Evolutionary conservation across 2,888 invertebrate genomes (phyloP).

Genomic region (Tholera decimalis): DNA sequence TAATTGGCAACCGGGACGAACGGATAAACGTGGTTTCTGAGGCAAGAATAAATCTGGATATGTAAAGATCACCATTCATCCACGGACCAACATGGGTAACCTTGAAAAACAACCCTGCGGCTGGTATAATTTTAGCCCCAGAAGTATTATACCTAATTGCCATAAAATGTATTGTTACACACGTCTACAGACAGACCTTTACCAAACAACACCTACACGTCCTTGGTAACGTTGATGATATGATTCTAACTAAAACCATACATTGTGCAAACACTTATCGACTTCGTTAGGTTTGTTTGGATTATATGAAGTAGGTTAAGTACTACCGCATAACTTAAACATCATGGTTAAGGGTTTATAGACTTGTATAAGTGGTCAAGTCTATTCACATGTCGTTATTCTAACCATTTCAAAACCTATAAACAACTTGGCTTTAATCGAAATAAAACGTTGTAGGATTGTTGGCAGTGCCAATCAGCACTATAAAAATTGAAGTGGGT

Average conservation of each 20-base stretch:
- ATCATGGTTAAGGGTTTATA: constrained; percentile 27
- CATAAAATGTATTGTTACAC: background rate
- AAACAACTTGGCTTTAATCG: constrained; percentile 3
- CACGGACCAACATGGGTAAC: too few relatives aligned
- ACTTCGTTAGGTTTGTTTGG: constrained; percentile 29
- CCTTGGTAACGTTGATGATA: constrained; percentile 25
- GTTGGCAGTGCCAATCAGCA: background rate
- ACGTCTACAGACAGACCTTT: constrained; percentile 1
- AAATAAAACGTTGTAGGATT: background rate
- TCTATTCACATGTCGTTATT: constrained; percentile 9
- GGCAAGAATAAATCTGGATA: too few relatives aligned
- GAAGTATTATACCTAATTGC: background rate
- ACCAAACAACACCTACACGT: constrained; percentile 2
- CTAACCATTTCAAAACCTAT: constrained; percentile 9
- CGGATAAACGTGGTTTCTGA: too few relatives aligned
- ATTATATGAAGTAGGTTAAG: constrained; percentile 41
- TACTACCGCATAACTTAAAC: constrained; percentile 19
- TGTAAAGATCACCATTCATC: too few relatives aligned
- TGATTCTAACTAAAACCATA: constrained; percentile 28
- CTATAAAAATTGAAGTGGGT: background rate
- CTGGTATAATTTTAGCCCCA: too few relatives aligned
- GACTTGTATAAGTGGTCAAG: constrained; percentile 17
- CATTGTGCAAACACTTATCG: constrained; percentile 11
- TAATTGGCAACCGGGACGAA: too few relatives aligned
- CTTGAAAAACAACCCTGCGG: too few relatives aligned